Evolutionary conservation across 2,113 vertebrate species (phyloP).

Genomic region (Heteronetta atricapilla): DNA sequence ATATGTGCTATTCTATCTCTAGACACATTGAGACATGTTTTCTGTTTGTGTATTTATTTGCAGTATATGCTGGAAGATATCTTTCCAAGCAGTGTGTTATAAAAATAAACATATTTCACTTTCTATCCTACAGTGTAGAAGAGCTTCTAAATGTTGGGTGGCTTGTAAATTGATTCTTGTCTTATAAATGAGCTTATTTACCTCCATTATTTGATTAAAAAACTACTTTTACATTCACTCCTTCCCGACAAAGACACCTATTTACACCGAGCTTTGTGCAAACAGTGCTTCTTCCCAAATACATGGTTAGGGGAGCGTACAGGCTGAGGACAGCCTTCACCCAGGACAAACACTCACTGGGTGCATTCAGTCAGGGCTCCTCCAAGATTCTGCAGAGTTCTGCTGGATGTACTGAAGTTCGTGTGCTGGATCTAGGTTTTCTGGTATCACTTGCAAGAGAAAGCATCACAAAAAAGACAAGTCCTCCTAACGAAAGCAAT

Average conservation of each 20-base stretch:
- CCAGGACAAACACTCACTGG: not conserved
- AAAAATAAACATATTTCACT: not conserved
- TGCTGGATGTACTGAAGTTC: rapidly evolving
- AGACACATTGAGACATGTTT: not conserved
- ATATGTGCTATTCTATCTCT: not conserved
- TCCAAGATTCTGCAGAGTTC: not conserved
- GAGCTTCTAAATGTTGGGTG: not conserved
- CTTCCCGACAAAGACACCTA: not conserved
- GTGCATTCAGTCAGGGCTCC: not conserved
- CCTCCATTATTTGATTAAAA: not conserved
- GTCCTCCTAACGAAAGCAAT: not conserved
- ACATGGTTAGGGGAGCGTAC: not conserved
- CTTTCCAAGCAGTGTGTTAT: not conserved
- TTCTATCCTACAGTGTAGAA: not conserved
- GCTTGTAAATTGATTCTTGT: not conserved
- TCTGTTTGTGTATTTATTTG: not conserved
- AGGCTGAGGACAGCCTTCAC: not conserved
- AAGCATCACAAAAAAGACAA: not conserved
- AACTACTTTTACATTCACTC: not conserved
- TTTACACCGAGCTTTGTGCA: not conserved
- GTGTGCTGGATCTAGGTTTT: not conserved
- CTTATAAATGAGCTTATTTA: not conserved
- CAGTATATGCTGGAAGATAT: not conserved
- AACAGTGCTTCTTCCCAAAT: not conserved
- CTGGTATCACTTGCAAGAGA: not conserved